phyloP scores from a whole-genome alignment of 1,140 invertebrate genomes.

The Drosophila triauraria region DNA sequence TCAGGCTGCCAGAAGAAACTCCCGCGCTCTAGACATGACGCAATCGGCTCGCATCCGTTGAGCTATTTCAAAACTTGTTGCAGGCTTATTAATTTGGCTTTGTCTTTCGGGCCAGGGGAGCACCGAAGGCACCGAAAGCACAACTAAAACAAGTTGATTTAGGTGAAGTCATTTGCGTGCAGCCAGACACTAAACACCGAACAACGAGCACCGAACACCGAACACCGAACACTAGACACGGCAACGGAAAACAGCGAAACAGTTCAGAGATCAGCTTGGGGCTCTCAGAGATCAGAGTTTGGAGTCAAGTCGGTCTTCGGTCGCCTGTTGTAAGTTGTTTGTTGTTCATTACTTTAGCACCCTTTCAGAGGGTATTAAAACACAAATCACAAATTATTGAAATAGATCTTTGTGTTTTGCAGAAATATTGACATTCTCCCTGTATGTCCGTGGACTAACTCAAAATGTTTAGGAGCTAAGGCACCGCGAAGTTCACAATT shows the following conservation, averaged over 20 bases:
- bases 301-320: constrained; percentile 34
- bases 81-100: constrained; percentile 65
- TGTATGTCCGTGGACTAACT: too few relatives aligned
- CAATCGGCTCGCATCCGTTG: constrained; percentile 61
- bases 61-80: constrained; percentile 68
- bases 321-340: constrained; percentile 29
- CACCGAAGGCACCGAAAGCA: constrained; percentile 44
- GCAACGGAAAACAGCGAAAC: constrained; percentile 42
- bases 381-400: not conserved
- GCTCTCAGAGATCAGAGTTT: constrained; percentile 44
- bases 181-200: constrained; percentile 47
- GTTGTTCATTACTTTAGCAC: constrained; percentile 5
- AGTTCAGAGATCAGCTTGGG: constrained; percentile 63
- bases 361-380: constrained; percentile 2
- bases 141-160: constrained; percentile 69
- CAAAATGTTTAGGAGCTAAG: not conserved
- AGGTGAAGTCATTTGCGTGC: constrained; percentile 77
- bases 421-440: not conserved
- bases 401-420: not conserved
- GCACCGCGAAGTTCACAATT: too few relatives aligned
- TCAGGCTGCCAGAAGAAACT: constrained; percentile 40
- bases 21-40: constrained; percentile 56
- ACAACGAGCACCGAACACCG: constrained; percentile 25
- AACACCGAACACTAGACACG: constrained; percentile 34
- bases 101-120: constrained; percentile 22